Evolutionary conservation across 2,113 vertebrate species (phyloP), one percentile per base, ranked within the genome.

Genomic region (Equus przewalskii): DNA sequence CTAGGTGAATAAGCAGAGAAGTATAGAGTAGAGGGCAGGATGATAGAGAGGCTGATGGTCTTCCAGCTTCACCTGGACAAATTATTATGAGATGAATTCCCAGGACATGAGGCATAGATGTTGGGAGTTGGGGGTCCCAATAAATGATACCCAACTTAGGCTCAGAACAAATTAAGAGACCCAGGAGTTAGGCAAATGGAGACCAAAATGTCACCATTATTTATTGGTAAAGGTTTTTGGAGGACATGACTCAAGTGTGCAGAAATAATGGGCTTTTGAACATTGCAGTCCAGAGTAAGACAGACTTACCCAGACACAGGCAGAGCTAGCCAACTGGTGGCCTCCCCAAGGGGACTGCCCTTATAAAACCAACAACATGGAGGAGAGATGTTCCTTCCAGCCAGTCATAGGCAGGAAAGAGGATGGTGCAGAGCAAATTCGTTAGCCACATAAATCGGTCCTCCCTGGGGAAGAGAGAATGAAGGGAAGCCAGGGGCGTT

Each of bases 181-280:
- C 3, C 30, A 89, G 60, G 5, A 49, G 21, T 65, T 19, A 76
- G 60, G 36, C 21, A 64, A 21, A n/a, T 76, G 60, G 60, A 95
- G 69, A 72, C n/a, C 44, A 72, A 72, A 60, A 58, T 93, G 65
- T 67, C 78, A 28, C 51, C n/a, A 12, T 84, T 76, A 82, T 56
- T 96, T 94, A 83, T 26, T 58, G 26, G 58, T 88, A 76, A 44
- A 69, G 28, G 15, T 62, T 78, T 94, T 81, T 72, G 51, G 51
- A 58, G 26, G 85, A 75, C 49, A 24, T 26, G n/a, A 18, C 76
- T 60, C 16, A 44, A 79, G 19, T 51, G 26, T 69, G 70, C 30
- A 84, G 60, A 84, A 82, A 15, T 44, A 85, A 83, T 58, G 16
- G 36, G 19, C 72, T 93, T 96, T 78, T 24, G 33, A 14, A 78